Evolutionary conservation across 2,888 invertebrate genomes (phyloP).

Genomic region (Cremastinae sp.): DNA sequence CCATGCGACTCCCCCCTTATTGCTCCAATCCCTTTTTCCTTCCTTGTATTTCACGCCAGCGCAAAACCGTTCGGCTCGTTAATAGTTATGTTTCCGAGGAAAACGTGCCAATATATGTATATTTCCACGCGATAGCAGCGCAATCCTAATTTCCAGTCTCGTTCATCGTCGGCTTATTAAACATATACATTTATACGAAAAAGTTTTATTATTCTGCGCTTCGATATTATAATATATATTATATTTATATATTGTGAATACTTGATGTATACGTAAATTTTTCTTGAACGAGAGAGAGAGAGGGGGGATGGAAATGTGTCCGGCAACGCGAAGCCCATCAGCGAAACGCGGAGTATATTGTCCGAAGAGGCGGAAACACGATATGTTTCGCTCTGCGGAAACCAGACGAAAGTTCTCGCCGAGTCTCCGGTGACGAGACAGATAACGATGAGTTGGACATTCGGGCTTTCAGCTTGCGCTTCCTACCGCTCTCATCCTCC

Average conservation of each 20-base stretch:
- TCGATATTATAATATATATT: no score
- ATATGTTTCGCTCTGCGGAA: constrained; percentile 56
- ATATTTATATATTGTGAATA: no score
- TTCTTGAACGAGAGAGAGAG: not conserved
- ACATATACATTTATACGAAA: no score
- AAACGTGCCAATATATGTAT: constrained; percentile 40
- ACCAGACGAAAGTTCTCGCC: constrained; percentile 63
- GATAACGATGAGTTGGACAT: constrained; percentile 65
- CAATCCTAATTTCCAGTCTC: constrained; percentile 1
- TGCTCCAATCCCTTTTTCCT: not conserved
- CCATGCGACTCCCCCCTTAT: not conserved
- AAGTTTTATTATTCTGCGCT: no score
- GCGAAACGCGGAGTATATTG: constrained; percentile 60
- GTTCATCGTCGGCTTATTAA: no score
- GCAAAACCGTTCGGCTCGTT: constrained; percentile 43
- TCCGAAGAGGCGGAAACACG: constrained; percentile 63
- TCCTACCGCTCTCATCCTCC: not conserved
- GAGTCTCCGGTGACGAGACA: constrained; percentile 57
- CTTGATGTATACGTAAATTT: no score
- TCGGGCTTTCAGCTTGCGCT: constrained; percentile 40
- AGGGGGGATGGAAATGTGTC: constrained; percentile 42
- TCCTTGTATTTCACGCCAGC: constrained; percentile 35
- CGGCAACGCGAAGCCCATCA: constrained; percentile 16
- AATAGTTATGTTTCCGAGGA: constrained; percentile 52
- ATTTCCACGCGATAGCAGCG: not conserved